These are phyloP conservation scores for Uropetala carovei DNA, from an alignment of 2,888 invertebrate species.

Conservation along the genomic window DNA sequence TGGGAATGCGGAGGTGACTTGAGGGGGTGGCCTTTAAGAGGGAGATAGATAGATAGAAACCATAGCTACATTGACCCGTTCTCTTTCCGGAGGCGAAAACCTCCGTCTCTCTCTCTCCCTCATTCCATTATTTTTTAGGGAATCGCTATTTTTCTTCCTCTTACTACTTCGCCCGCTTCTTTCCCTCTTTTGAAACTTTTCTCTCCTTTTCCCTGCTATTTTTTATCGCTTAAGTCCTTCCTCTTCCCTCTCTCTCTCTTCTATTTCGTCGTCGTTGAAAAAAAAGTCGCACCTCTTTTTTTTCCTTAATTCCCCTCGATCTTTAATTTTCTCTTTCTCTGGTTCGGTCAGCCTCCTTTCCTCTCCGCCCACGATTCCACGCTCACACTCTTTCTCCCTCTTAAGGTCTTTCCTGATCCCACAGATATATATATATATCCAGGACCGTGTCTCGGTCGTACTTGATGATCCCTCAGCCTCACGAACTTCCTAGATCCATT, in stretches of 20 bases:
- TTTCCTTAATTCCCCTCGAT: slow-evolving; percentile 6
- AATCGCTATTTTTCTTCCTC: not conserved
- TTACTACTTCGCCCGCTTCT: not conserved
- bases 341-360: too few relatives aligned
- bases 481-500: slow-evolving; percentile 15
- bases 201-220: not conserved
- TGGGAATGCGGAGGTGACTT: slow-evolving; percentile 57
- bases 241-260: not conserved
- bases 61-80: not conserved
- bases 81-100: not conserved
- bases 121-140: not conserved
- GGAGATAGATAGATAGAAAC: not conserved
- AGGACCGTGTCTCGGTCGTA: not conserved
- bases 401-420: not conserved
- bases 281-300: slow-evolving; percentile 12
- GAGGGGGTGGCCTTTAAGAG: slow-evolving; percentile 30
- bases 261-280: not conserved
- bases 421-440: not conserved
- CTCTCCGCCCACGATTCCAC: too few relatives aligned
- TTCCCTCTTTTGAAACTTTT: not conserved
- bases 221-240: not conserved
- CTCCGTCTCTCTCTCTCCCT: slow-evolving; percentile 3
- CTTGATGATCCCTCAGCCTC: not conserved
- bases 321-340: not conserved
- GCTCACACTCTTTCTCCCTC: too few relatives aligned